These are phyloP conservation scores for Daboia siamensis DNA, from an alignment of 2,113 vertebrate genomes.

Conservation along the genomic window DNA sequence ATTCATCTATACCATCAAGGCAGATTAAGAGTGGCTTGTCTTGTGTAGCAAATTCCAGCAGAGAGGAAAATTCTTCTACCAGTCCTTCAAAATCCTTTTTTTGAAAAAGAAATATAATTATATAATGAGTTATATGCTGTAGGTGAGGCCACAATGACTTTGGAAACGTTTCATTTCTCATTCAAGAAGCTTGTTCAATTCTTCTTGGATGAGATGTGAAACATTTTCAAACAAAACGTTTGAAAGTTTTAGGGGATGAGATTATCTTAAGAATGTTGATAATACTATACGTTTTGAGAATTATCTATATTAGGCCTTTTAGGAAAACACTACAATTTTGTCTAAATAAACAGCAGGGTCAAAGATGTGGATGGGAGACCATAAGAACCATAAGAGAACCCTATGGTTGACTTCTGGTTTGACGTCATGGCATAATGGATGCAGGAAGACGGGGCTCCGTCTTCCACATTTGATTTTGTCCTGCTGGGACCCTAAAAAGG, in stretches of 20 bases:
- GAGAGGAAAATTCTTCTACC: conserved; percentile 61
- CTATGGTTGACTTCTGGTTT: not conserved
- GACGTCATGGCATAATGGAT: accelerated
- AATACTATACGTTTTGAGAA: not conserved
- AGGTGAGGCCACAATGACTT: not conserved
- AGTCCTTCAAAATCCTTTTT: conserved; percentile 61
- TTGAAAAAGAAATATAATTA: not conserved
- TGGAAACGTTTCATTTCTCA: not conserved
- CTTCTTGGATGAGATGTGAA: not conserved
- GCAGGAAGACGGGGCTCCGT: too few species aligned
- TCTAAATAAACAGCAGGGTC: not conserved
- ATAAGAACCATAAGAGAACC: not conserved
- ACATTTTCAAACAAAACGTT: not conserved
- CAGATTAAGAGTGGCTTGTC: conserved; percentile 57
- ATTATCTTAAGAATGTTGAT: not conserved
- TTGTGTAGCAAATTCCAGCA: conserved; percentile 57
- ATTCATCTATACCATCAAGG: conserved; percentile 68
- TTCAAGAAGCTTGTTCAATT: not conserved
- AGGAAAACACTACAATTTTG: not conserved
- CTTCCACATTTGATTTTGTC: too few species aligned
- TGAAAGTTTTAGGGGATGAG: not conserved
- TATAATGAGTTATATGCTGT: not conserved
- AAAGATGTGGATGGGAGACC: not conserved
- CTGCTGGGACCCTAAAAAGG: too few species aligned
- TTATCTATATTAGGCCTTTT: not conserved